Evolutionary conservation across 1,140 invertebrate genomes (phyloP), one percentile per base, ranked within the genome.

Genomic region (Ceratitis capitata): DNA sequence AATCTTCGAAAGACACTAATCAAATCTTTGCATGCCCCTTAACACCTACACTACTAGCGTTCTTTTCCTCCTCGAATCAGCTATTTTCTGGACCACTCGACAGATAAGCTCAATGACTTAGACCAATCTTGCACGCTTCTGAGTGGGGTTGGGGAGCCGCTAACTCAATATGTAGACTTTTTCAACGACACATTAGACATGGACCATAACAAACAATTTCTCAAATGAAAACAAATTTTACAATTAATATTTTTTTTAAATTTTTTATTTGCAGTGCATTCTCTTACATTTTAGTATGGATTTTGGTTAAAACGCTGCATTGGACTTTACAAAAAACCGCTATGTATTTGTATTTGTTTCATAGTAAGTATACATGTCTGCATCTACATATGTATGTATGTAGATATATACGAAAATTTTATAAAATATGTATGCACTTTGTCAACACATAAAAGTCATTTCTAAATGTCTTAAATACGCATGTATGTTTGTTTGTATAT

Each of bases 311-410:
- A 78, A 78, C n/a, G 16, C 14, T 78, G n/a, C 42, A 23, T 47
- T 45, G 35, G 69, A 78, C 69, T 78, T 45, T 45, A 78, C 19
- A 78, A 78, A 56, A 61, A 78, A 78, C 3, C 45, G 69, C 69
- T 78, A 78, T 78, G 69, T 78, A 78, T 69, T 26, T 69, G 69
- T 78, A 78, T 78, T 78, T 78, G 69, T 47, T 45, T 78, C 39
- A 78, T 78, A 45, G 69, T 78, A 45, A 23, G 69, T 78, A 23
- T 42, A 45, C 51, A n/a, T n/a, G n/a, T n/a, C n/a, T 61, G 56
- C 29, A n/a, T 19, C 3, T 56, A n/a, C 51, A 69, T 69, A 39
- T 35, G 56, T 58, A 58, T 58, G 6, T 58, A 26, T 26, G 19
- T 58, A 58, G 5, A 5, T 58, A 69, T 35, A 19, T 69, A 69